These are phyloP conservation scores for Ochlodes sylvanus DNA, from an alignment of 2,888 invertebrate genomes.

Conservation along the genomic window DNA sequence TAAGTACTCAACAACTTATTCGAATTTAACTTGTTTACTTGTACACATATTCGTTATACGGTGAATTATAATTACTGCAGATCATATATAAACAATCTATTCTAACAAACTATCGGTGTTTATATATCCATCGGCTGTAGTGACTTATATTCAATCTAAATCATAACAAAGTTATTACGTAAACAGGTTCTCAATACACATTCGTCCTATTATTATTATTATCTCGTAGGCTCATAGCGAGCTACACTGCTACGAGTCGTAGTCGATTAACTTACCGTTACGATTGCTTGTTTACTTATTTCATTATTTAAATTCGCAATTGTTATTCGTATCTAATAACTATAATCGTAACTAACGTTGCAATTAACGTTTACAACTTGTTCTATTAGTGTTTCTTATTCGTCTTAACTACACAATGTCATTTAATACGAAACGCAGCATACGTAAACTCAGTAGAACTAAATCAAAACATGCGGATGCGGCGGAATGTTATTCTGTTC, in stretches of 20 bases:
- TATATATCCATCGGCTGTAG: constrained; percentile 6
- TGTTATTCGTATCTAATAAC: not conserved
- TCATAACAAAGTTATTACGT: not conserved
- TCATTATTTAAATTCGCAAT: not conserved
- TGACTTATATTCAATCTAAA: constrained; percentile 1
- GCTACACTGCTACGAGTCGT: not conserved
- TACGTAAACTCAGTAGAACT: not conserved
- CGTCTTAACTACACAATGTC: not conserved
- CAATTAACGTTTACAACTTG: not conserved
- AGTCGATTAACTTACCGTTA: not conserved
- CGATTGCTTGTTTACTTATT: not conserved
- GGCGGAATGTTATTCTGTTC: constrained; percentile 1
- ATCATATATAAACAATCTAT: constrained; percentile 1
- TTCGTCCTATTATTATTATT: not conserved
- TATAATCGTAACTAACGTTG: too few species aligned
- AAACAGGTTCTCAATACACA: not conserved
- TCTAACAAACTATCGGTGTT: not conserved
- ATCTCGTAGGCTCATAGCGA: not conserved
- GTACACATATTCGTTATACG: too few species aligned
- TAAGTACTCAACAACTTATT: too few species aligned
- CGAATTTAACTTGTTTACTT: too few species aligned
- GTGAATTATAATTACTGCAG: too few species aligned
- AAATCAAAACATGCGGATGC: not conserved
- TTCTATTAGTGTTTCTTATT: not conserved
- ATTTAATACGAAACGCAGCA: not conserved